Percentiles rank a stretch among this genome's conserved stretches.
Conservation (phyloP, 1,140 invertebrate genomes). For the Cheumatopsyche charites region DNA sequence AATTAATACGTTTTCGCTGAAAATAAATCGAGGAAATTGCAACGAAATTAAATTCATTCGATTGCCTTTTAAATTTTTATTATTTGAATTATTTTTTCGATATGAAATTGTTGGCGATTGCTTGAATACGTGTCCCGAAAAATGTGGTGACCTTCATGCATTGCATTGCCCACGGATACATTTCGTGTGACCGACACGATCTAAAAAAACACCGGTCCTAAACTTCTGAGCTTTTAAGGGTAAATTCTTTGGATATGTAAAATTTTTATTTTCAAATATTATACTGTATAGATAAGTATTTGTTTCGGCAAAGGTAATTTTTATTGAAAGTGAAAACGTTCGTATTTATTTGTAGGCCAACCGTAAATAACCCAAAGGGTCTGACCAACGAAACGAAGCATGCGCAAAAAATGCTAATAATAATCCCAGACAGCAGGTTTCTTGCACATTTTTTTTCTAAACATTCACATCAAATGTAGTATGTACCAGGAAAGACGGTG, state of each 20-base stretch:
- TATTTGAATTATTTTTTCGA: no score
- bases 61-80: not conserved
- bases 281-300: no score
- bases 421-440: slow-evolving; percentile 45
- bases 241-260: no score
- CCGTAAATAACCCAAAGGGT: slow-evolving; percentile 47
- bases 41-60: not conserved
- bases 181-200: slow-evolving; percentile 22
- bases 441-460: slow-evolving; percentile 45
- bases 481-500: slow-evolving; percentile 44
- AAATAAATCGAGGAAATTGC: slow-evolving; percentile 22
- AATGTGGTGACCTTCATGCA: slow-evolving; percentile 25
- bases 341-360: slow-evolving; percentile 30
- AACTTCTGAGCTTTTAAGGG: no score
- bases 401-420: slow-evolving; percentile 46
- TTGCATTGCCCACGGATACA: slow-evolving; percentile 22
- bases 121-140: not conserved
- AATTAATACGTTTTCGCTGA: not conserved
- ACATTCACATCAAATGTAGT: slow-evolving; percentile 38
- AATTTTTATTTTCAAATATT: no score
- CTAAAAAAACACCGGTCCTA: no score
- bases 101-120: not conserved
- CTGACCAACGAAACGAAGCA: slow-evolving; percentile 19
- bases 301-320: no score
- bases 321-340: slow-evolving; percentile 46